Evolutionary conservation across 2,888 invertebrate genomes (phyloP).

Genomic region (Nebria brevicollis): DNA sequence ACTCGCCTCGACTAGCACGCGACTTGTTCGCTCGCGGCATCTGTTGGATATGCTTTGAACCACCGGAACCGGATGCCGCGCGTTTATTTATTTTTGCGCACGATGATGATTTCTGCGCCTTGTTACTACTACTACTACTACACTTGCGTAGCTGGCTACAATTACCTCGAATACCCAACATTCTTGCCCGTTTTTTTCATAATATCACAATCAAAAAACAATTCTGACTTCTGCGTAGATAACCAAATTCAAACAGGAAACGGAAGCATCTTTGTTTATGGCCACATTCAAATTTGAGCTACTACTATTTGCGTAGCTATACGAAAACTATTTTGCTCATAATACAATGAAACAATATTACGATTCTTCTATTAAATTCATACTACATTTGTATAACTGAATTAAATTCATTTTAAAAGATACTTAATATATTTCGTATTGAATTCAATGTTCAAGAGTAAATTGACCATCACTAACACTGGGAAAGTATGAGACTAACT

Average conservation of each 20-base stretch:
- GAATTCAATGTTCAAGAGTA: background rate
- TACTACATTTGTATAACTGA: background rate
- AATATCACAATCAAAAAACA: background rate
- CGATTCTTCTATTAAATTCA: too few species aligned
- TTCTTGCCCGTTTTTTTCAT: constrained; percentile 20
- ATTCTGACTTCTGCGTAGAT: background rate
- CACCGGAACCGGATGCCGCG: background rate
- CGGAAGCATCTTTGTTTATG: too few species aligned
- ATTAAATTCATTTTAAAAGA: background rate
- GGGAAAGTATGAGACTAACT: constrained; percentile 7
- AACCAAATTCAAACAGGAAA: too few species aligned
- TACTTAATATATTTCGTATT: background rate
- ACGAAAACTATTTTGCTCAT: too few species aligned
- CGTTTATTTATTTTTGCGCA: constrained; percentile 19
- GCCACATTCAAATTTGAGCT: too few species aligned
- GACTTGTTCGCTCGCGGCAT: constrained; percentile 34
- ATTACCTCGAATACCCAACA: constrained; percentile 36
- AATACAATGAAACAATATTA: too few species aligned
- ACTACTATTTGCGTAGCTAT: too few species aligned
- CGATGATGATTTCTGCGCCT: constrained; percentile 18
- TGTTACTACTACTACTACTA: background rate
- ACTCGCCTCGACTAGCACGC: constrained; percentile 10
- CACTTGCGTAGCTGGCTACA: constrained; percentile 19
- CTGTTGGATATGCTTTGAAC: constrained; percentile 35
- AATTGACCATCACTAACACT: constrained; percentile 10